These are phyloP conservation scores for Rhynchophorus ferrugineus DNA, from an alignment of 1,140 invertebrate genomes.

Conservation along the genomic window DNA sequence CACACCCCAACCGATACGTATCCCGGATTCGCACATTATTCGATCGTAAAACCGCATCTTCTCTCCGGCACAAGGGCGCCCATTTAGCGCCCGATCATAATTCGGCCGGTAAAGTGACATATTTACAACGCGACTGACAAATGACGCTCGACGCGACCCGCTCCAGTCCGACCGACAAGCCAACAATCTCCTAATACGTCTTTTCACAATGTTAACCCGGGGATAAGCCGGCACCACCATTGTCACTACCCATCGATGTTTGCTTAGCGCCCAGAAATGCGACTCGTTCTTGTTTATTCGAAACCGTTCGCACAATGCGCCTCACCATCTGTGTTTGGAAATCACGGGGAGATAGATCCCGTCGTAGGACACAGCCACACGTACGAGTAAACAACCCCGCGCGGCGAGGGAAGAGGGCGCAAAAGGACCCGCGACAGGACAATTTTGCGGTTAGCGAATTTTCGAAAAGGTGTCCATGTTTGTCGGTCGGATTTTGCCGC, in stretches of 20 bases:
- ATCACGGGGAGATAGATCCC: no score
- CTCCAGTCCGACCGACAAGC: background rate
- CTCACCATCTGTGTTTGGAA: background rate
- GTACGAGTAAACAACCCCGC: no score
- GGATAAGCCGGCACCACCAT: background rate
- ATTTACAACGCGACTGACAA: background rate
- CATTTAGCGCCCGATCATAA: no score
- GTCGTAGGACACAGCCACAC: no score
- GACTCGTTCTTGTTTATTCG: background rate
- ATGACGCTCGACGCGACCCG: background rate
- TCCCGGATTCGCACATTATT: no score
- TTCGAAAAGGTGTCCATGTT: background rate
- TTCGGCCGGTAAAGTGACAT: no score
- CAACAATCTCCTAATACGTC: background rate
- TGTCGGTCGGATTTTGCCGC: background rate
- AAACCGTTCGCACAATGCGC: background rate
- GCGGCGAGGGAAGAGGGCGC: no score
- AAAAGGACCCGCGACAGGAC: no score
- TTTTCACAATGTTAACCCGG: background rate
- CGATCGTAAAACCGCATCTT: no score
- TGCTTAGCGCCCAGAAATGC: background rate
- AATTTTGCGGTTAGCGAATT: background rate
- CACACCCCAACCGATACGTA: no score
- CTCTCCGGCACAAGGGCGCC: no score
- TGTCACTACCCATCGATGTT: background rate